These are phyloP conservation scores for Eublepharis macularius DNA, from an alignment of 2,113 vertebrate species.

Conservation along the genomic window DNA sequence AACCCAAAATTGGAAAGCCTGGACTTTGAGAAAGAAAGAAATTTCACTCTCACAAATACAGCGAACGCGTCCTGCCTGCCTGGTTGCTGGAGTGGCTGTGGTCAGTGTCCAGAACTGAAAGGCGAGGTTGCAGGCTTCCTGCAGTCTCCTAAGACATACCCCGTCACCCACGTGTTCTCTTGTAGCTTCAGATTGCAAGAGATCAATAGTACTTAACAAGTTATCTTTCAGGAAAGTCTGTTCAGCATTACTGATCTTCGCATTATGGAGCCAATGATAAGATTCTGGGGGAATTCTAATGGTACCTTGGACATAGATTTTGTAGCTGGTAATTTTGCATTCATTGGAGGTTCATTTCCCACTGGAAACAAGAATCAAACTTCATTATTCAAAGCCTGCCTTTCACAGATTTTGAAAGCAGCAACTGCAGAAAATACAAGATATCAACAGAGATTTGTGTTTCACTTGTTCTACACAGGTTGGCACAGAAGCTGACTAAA, in stretches of 20 bases:
- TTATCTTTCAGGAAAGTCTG: background rate
- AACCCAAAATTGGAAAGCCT: too few relatives aligned
- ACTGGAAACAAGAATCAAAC: conserved; percentile 14
- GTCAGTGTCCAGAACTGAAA: too few relatives aligned
- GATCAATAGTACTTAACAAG: background rate
- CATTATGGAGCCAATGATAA: background rate
- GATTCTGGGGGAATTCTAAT: background rate
- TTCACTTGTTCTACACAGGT: conserved; percentile 1
- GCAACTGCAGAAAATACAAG: background rate
- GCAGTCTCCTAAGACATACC: background rate
- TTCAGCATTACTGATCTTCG: background rate
- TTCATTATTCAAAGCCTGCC: conserved; percentile 10
- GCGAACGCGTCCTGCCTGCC: too few relatives aligned
- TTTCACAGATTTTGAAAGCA: background rate
- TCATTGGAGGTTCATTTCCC: conserved; percentile 14
- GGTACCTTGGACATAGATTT: background rate
- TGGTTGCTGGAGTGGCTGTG: too few relatives aligned
- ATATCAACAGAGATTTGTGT: conserved; percentile 17
- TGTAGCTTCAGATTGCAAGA: background rate
- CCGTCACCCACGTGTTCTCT: too few relatives aligned
- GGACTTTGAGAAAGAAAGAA: too few relatives aligned
- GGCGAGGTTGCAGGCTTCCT: too few relatives aligned
- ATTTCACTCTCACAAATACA: too few relatives aligned
- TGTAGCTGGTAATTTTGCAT: conserved; percentile 10
- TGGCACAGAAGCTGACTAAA: conserved; percentile 31